Base-by-base conservation (phyloP, 1,140 invertebrate genomes). In the Anastrepha obliqua region DNA sequence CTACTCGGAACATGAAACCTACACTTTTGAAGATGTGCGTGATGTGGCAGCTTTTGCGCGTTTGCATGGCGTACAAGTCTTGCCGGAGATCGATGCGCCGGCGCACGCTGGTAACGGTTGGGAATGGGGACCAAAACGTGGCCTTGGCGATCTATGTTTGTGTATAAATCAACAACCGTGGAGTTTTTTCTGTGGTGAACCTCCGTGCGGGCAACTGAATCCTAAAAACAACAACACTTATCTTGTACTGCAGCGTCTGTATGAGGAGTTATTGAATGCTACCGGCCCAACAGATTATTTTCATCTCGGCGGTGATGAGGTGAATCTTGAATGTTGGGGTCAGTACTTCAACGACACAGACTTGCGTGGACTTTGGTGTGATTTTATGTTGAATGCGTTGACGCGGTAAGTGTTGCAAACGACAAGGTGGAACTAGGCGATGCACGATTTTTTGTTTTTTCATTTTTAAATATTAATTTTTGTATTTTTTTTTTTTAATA, bases 281-380 rank as follows among this genome's bases (percentile, higher is more conserved):
- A 96, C 95, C 9, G 95, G 95, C 0, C 94, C 95, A 78, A 94
- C 94, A 11, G 96, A 96, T 89, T 93, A 97, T 29, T 96, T 97
- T 90, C 97, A 98, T 92, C 94, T 98, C 87, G 97, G 97, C 44
- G 97, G 97, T 2, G 97, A 98, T 92, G 97, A 98, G 94, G 97
- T 97, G 20, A 95, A 96, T 91, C 91, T 96, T 1, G 95, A 96
- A n/a, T 97, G 96, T 88, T 97, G 96, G 96, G 94, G 94, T 8
- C 96, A 96, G 89, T 95, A 96, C 89, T 95, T 95, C 78, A 96
- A 96, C 89, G 96, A 97, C 89, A 96, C 96, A 1, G 96, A 97
- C 91, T 95, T 96, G 2, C 95, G 97, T 89, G 95, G 96, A 2
- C 91, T 97, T 4, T 98, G 97, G 97, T 95, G 96, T 5, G 95